Evolutionary conservation across 1,140 invertebrate genomes (phyloP).

Genomic region (Drosophila athabasca): DNA sequence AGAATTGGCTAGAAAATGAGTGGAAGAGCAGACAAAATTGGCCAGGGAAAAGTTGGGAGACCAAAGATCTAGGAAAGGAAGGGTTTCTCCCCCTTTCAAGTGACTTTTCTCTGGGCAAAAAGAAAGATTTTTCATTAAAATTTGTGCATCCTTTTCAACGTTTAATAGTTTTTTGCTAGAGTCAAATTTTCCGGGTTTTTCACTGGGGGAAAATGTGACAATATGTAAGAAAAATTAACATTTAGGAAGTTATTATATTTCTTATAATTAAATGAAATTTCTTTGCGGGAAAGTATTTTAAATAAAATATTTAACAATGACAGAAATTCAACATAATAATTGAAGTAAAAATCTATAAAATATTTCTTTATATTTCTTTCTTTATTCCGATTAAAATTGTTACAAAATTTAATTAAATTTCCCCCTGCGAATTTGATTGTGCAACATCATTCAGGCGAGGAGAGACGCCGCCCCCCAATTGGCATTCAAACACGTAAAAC

Average conservation of each 20-base stretch:
- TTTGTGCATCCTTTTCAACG: constrained; percentile 44
- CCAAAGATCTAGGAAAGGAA: neutral
- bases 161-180: constrained; percentile 52
- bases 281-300: neutral
- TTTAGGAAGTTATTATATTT: too few species aligned
- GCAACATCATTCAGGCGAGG: neutral
- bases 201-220: constrained; percentile 27
- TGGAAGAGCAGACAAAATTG: neutral
- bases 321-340: neutral
- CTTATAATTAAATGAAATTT: neutral
- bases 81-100: constrained; percentile 50
- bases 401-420: constrained; percentile 36
- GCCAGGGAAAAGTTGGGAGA: too few species aligned
- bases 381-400: neutral
- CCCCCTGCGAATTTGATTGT: neutral
- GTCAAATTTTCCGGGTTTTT: too few species aligned
- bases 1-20: neutral
- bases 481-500: constrained; percentile 28
- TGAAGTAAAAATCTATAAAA: neutral
- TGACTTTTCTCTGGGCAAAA: constrained; percentile 57
- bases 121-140: constrained; percentile 81
- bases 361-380: too few species aligned
- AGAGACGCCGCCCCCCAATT: constrained; percentile 10
- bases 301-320: too few species aligned
- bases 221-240: neutral